Conservation (phyloP, 2,797 vertebrate species). For the Pangasius larnaudii region DNA sequence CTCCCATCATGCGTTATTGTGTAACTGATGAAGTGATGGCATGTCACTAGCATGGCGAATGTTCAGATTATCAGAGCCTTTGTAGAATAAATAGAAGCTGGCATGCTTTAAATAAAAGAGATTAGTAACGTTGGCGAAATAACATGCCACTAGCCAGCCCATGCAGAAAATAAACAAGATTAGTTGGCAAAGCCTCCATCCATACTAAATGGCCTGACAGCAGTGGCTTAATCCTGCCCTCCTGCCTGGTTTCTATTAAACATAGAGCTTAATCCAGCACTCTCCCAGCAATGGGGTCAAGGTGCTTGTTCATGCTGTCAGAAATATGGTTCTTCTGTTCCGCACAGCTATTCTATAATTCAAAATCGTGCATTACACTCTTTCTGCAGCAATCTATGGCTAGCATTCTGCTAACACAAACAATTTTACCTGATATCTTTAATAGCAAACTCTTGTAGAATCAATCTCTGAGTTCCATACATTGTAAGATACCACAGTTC, state of each 20-base stretch:
- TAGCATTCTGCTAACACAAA: not conserved
- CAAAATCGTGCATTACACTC: not conserved
- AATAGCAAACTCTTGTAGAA: not conserved
- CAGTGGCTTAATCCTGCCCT: slow-evolving; percentile 66
- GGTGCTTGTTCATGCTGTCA: not conserved
- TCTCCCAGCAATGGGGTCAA: slow-evolving; percentile 28
- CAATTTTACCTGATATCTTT: not conserved
- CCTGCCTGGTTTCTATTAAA: slow-evolving; percentile 74
- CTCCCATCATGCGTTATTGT: slow-evolving; percentile 42
- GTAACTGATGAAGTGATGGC: slow-evolving; percentile 37
- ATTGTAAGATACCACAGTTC: not conserved
- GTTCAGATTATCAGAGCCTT: slow-evolving; percentile 22
- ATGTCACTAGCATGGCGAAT: slow-evolving; percentile 34
- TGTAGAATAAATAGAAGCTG: slow-evolving; percentile 31
- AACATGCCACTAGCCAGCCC: slow-evolving; percentile 20
- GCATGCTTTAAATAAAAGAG: slow-evolving; percentile 47
- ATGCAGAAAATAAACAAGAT: slow-evolving; percentile 79
- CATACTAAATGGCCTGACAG: slow-evolving; percentile 76
- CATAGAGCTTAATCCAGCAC: slow-evolving; percentile 74
- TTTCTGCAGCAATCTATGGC: not conserved
- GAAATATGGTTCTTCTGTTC: not conserved
- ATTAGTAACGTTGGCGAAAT: slow-evolving; percentile 40
- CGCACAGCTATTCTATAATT: not conserved
- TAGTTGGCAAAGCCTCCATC: slow-evolving; percentile 72
- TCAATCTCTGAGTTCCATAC: not conserved